phyloP scores from a whole-genome alignment of 2,797 vertebrate species.

The Manis javanica region DNA sequence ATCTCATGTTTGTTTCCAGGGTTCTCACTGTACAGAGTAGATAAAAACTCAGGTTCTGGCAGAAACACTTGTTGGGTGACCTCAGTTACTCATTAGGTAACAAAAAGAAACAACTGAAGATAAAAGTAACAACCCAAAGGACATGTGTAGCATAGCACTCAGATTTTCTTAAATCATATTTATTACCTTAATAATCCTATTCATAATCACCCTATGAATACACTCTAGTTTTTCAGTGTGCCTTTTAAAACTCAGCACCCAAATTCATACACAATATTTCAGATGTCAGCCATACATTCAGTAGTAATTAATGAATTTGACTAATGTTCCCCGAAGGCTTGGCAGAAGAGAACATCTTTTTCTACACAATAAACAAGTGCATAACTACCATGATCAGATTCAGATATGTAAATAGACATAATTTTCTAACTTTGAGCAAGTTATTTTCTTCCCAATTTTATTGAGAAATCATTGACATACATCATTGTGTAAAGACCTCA shows the following conservation, averaged over 20 bases:
- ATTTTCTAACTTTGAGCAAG: conserved; percentile 60
- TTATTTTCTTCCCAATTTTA: conserved; percentile 52
- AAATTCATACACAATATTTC: conserved; percentile 63
- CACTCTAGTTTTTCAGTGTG: background rate
- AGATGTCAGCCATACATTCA: conserved; percentile 50
- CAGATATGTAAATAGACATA: conserved; percentile 40
- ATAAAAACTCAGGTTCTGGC: background rate
- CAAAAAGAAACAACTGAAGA: background rate
- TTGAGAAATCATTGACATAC: background rate
- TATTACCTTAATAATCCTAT: background rate
- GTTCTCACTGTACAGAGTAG: background rate
- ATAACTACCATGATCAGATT: conserved; percentile 59
- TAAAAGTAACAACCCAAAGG: background rate
- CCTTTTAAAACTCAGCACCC: conserved; percentile 61
- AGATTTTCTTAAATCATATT: conserved; percentile 34
- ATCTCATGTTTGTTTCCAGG: background rate
- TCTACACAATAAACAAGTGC: conserved; percentile 57
- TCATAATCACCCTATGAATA: conserved; percentile 20
- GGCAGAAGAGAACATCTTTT: conserved; percentile 62
- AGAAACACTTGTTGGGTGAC: background rate
- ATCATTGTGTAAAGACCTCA: background rate
- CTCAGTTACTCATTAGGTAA: background rate
- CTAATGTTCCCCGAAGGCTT: conserved; percentile 59
- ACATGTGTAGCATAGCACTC: background rate
- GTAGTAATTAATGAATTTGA: conserved; percentile 63